Evolutionary conservation across 1,140 invertebrate species (phyloP), one percentile per base, ranked within the genome.

Genomic region (Colletes gigas): DNA sequence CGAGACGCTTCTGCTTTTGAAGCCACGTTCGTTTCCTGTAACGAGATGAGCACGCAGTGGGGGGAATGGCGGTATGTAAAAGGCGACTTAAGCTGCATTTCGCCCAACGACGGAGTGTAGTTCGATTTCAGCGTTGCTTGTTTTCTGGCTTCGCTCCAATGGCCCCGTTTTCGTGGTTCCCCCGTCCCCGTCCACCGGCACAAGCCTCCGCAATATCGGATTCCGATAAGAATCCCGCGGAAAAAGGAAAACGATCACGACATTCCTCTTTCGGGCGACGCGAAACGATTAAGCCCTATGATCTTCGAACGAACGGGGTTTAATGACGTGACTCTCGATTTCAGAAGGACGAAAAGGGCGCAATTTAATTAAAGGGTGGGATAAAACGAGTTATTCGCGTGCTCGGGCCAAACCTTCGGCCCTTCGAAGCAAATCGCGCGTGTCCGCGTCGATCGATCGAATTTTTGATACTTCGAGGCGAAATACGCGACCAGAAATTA

Each of bases 101-200:
- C n/a, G n/a, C 88, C 83, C 83, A 83, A 82, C 65, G 80, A 87
- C 87, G 75, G 73, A 83, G 83, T 83, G 85, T 88, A 88, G 89
- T 91, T 90, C 80, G 86, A 89, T 90, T 92, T 91, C 86, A 91
- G 90, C 88, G 87, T 92, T 90, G 91, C 88, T 88, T 85, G 83
- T 83, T 91, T 92, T 88, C 90, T 91, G 92, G 90, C 91, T 91
- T 79, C 62, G 85, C 89, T 92, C 91, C 89, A 90, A 90, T 86
- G 87, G 83, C 60, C 19, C 12, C 55, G 62, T 80, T 67, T 75
- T 52, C 30, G 15, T 17, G 21, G 3, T 12, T 15, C 60, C 4
- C 15, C 57, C 39, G 9, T 7, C n/a, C 41, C 77, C 60, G 72
- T 44, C 54, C 62, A 44, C 50, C 7, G 62, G 72, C 60, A 55